Conservation (phyloP, 1,140 invertebrate genomes). For the Glossosoma conforme region DNA sequence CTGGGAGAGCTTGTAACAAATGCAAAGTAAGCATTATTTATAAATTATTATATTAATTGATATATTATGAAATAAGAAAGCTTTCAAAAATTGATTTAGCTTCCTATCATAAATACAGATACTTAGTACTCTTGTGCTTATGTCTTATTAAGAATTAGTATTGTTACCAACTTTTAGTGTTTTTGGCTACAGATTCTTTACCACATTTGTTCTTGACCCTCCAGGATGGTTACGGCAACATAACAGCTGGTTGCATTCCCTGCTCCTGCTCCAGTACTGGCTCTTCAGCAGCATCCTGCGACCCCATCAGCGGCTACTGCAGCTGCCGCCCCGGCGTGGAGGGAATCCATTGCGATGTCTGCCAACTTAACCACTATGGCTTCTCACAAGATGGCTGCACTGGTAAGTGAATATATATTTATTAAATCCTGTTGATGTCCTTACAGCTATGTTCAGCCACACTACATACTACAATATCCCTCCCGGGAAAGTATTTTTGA, state of each 20-base stretch:
- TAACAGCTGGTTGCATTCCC: constrained; percentile 63
- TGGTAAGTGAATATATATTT: too few relatives aligned
- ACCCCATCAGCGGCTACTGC: constrained; percentile 71
- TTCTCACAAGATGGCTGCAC: constrained; percentile 67
- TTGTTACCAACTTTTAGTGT: too few relatives aligned
- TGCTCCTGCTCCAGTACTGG: constrained; percentile 77
- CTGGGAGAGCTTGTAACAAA: constrained; percentile 79
- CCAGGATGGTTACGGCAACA: constrained; percentile 55
- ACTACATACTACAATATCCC: too few relatives aligned
- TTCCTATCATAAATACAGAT: too few relatives aligned
- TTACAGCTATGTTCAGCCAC: too few relatives aligned
- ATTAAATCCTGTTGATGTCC: too few relatives aligned
- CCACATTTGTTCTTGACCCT: neutral
- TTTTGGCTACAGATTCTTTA: too few relatives aligned
- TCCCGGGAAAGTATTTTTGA: too few relatives aligned
- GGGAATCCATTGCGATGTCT: constrained; percentile 74
- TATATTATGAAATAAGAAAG: constrained; percentile 1
- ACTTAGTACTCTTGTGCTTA: too few relatives aligned
- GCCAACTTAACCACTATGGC: constrained; percentile 70
- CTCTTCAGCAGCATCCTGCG: constrained; percentile 61
- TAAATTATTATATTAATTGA: constrained; percentile 38
- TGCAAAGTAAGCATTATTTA: constrained; percentile 60
- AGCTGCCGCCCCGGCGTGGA: constrained; percentile 65
- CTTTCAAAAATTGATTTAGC: too few relatives aligned
- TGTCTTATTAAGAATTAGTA: too few relatives aligned